These are phyloP conservation scores for Chionomys nivalis DNA, from an alignment of 2,113 vertebrate genomes.

Conservation along the genomic window DNA sequence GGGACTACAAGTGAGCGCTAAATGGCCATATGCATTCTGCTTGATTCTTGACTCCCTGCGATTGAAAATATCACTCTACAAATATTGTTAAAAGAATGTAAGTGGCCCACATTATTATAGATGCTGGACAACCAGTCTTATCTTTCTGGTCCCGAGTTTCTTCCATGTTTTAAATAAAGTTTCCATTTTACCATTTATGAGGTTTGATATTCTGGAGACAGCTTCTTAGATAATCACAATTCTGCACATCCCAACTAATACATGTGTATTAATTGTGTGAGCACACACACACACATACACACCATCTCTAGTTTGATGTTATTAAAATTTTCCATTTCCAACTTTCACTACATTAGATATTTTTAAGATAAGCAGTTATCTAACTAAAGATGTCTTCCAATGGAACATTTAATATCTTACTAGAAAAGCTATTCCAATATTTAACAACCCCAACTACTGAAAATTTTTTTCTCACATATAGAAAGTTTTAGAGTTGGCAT, in stretches of 20 bases:
- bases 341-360: neutral
- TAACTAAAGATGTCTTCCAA: neutral
- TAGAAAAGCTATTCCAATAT: neutral
- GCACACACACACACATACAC: neutral
- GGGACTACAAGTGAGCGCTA: neutral
- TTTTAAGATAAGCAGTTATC: conserved; percentile 14
- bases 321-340: neutral
- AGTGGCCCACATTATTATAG: neutral
- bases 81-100: neutral
- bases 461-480: neutral
- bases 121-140: neutral
- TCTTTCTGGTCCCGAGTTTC: neutral
- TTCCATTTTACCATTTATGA: neutral
- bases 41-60: neutral
- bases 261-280: neutral
- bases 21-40: neutral
- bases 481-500: conserved; percentile 19
- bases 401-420: conserved; percentile 5
- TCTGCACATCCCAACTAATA: neutral
- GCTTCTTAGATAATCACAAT: neutral
- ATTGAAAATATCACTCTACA: neutral
- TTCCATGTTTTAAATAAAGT: neutral
- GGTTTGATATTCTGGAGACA: neutral
- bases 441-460: neutral
- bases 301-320: neutral